A percentile compares a stretch with the other conserved stretches of the same genome.
phyloP scores from a whole-genome alignment of 2,113 vertebrate species.

The Cryptomyrus ogoouensis region DNA sequence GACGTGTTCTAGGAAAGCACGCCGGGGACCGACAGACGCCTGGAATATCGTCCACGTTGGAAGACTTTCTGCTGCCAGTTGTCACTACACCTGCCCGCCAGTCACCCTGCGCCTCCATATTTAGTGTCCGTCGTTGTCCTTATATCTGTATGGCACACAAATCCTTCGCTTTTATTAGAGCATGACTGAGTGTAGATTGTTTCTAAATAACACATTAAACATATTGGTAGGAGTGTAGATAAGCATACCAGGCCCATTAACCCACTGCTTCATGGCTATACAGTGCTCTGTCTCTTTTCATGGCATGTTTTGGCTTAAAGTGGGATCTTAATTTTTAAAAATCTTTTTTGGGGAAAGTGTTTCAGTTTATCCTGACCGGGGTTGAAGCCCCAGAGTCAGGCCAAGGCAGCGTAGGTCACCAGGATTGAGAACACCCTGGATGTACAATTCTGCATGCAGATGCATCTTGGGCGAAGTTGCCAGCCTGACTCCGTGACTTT shows the following conservation, averaged over 20 bases:
- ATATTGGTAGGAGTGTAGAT: not conserved
- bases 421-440: not conserved
- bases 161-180: not conserved
- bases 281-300: not conserved
- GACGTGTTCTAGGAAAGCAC: not conserved
- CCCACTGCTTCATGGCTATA: not conserved
- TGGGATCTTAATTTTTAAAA: not conserved
- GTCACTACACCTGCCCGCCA: not conserved
- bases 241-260: not conserved
- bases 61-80: not conserved
- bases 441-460: not conserved
- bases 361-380: not conserved
- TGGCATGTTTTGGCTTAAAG: not conserved
- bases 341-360: not conserved
- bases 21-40: not conserved
- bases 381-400: not conserved
- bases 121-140: not conserved
- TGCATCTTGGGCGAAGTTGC: not conserved
- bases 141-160: not conserved
- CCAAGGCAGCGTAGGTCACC: not conserved
- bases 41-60: not conserved
- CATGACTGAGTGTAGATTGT: not conserved
- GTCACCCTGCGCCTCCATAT: not conserved
- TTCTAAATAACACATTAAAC: not conserved
- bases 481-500: not conserved